Base-by-base conservation (phyloP, 35 echinoderm and acorn worm species). In the Ophiothrix spiculata region DNA sequence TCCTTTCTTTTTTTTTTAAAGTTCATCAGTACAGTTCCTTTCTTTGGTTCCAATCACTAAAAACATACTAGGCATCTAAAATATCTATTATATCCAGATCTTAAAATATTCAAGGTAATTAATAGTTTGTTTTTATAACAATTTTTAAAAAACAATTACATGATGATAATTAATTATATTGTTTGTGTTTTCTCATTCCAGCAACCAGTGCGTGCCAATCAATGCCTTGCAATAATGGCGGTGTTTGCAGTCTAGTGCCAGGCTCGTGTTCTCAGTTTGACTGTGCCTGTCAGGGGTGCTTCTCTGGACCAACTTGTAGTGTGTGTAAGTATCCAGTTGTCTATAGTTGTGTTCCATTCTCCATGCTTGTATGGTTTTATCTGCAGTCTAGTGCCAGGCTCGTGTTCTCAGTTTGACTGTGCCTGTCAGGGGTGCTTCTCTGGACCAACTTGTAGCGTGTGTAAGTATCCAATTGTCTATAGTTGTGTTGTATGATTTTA, bases 391-490 rank as follows among this genome's bases (percentile, higher is more conserved):
- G 90, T 80, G 1, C 74, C 80, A 38, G 79, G 86, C 1, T 88
- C 87, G 0, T 97, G 94, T 76, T 45, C 40, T 4, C 54, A 37
- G 25, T 92, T 84, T 40, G 82, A 78, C 1, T 97, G 94, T 80
- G 19, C 40, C 11, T 97, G 94, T 84, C 83, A 73, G 0, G 81
- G 81, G 16, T 84, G 81, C 37, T 84, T 54, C 45, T 2, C 42
- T 60, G 81, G 81, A 0, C 0, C 17, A 17, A 84, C 56, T 14
- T 84, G 81, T 35, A 4, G 69, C 11, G 40, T 64, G 0, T 84
- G 81, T 84, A 69, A 84, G 81, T 84, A 84, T n/a, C n/a, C n/a
- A n/a, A n/a, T n/a, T n/a, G n/a, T n/a, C n/a, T n/a, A 19, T 80
- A 17, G 31, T 39, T 80, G 36, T 39, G 14, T 80, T 36, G 17